Percentiles rank a stretch among this genome's conserved stretches.
Evolutionary conservation across 2,797 vertebrate species (phyloP).

Genomic region (Myotis daubentonii): DNA sequence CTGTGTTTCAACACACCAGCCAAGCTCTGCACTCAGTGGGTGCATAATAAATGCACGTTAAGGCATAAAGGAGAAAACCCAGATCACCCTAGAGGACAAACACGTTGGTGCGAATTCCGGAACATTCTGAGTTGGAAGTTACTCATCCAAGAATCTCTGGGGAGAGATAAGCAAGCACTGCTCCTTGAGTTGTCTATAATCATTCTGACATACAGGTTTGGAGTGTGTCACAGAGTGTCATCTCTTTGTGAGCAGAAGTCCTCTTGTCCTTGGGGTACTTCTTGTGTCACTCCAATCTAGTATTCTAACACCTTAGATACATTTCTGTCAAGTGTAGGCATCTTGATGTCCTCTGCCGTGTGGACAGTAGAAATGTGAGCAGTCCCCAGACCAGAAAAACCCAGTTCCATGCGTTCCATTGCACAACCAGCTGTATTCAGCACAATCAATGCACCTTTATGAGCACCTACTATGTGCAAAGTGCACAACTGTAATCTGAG

Average conservation of each 20-base stretch:
- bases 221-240: neutral
- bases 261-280: conserved; percentile 10
- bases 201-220: neutral
- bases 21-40: neutral
- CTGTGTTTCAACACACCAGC: too few species aligned
- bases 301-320: conserved; percentile 14
- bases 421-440: neutral
- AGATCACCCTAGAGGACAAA: neutral
- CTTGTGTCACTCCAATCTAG: neutral
- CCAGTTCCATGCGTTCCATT: neutral
- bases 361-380: neutral
- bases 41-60: neutral
- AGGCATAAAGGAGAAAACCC: neutral
- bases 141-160: neutral
- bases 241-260: neutral
- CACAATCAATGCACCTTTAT: neutral
- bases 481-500: neutral
- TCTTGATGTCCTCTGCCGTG: neutral
- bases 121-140: neutral
- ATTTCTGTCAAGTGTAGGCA: neutral
- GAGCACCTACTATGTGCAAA: neutral
- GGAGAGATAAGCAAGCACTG: neutral
- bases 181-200: neutral
- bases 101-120: neutral
- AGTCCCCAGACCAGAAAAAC: neutral